Percentiles rank a stretch among this genome's conserved stretches.
phyloP scores from a whole-genome alignment of 2,888 invertebrate species.

The Chymomyza fuscimana region DNA sequence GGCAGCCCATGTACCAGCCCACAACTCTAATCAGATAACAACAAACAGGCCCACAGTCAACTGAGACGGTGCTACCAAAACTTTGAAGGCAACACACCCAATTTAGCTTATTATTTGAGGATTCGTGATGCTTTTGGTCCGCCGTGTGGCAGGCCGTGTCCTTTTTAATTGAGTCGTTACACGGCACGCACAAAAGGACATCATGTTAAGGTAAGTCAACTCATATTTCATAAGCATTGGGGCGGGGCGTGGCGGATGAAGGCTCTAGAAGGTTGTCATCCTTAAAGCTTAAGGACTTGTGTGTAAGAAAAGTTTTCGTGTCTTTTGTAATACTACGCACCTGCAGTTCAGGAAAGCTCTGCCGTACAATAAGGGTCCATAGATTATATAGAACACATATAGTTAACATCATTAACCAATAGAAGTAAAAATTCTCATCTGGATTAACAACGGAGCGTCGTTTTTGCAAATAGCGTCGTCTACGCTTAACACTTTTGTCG shows the following conservation, averaged over 20 bases:
- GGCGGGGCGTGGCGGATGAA: neutral
- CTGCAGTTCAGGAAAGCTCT: constrained; percentile 95
- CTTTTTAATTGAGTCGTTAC: constrained; percentile 71
- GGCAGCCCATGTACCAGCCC: constrained; percentile 33
- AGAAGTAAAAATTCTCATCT: constrained; percentile 97
- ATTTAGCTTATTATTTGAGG: constrained; percentile 14
- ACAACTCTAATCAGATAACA: constrained; percentile 63
- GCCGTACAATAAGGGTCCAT: constrained; percentile 96
- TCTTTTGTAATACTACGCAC: constrained; percentile 65
- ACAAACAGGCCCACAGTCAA: constrained; percentile 45
- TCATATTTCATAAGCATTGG: constrained; percentile 42
- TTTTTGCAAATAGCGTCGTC: constrained; percentile 85
- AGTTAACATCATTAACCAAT: constrained; percentile 95
- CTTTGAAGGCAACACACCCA: constrained; percentile 37
- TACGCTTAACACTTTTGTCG: constrained; percentile 82
- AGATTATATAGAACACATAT: constrained; percentile 95
- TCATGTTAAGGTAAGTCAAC: constrained; percentile 33
- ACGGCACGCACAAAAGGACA: constrained; percentile 19
- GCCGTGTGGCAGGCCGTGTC: constrained; percentile 54
- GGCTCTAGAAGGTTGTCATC: neutral
- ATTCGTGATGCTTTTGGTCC: neutral
- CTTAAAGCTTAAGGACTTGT: neutral
- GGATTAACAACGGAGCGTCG: constrained; percentile 94
- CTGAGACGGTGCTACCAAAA: constrained; percentile 28
- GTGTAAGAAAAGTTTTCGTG: neutral